These are phyloP conservation scores for Melanotaenia duboulayi DNA, from an alignment of 2,113 vertebrate genomes.

Conservation along the genomic window DNA sequence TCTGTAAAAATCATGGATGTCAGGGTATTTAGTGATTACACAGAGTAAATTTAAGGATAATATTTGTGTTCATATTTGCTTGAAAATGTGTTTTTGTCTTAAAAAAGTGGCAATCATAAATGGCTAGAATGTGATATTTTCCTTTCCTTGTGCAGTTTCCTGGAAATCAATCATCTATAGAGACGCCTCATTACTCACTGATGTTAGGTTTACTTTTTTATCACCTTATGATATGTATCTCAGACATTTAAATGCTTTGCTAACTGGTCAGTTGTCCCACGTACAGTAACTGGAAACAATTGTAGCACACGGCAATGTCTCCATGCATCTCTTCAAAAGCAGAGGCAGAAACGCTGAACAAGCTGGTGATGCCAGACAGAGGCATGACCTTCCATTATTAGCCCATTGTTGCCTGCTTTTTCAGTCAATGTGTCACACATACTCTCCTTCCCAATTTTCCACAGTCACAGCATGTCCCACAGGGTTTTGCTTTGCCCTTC, in stretches of 20 bases:
- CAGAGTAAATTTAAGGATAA: neutral
- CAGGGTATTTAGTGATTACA: neutral
- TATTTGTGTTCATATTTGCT: neutral
- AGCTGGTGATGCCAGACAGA: slow-evolving; percentile 60
- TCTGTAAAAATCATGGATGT: neutral
- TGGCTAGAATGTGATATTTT: neutral
- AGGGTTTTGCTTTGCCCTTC: slow-evolving; percentile 67
- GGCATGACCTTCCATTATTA: slow-evolving; percentile 75
- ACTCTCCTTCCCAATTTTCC: slow-evolving; percentile 68
- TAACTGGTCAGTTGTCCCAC: slow-evolving; percentile 22
- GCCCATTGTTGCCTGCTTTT: slow-evolving; percentile 68
- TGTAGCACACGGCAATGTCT: slow-evolving; percentile 36
- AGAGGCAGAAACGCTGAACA: slow-evolving; percentile 52
- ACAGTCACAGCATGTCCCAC: slow-evolving; percentile 64
- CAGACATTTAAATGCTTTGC: slow-evolving; percentile 24
- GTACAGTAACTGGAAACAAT: slow-evolving; percentile 33
- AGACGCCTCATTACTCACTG: neutral
- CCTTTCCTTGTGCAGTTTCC: neutral
- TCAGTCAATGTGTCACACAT: slow-evolving; percentile 71
- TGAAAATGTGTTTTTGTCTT: neutral
- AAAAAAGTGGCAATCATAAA: neutral
- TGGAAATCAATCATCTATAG: neutral
- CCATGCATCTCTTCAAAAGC: slow-evolving; percentile 35
- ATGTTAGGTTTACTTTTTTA: neutral
- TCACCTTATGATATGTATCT: slow-evolving; percentile 8